Percentiles rank a stretch among this genome's conserved stretches.
These are phyloP conservation scores for Uloborus plumipes DNA, from an alignment of 2,888 invertebrate species.

Conservation along the genomic window DNA sequence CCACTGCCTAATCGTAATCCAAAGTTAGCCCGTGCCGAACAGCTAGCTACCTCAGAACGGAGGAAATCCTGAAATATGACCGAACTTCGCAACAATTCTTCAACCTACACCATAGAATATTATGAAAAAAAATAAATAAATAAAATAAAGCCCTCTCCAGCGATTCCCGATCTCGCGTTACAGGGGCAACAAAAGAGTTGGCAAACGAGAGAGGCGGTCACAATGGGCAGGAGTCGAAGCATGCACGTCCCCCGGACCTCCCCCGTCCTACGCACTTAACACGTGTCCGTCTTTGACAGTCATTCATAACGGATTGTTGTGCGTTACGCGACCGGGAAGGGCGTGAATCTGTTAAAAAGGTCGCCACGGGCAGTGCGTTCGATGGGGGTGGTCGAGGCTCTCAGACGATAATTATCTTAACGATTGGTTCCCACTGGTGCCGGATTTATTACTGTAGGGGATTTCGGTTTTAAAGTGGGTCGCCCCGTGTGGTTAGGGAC, in stretches of 20 bases:
- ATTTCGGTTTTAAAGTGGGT: too few species aligned
- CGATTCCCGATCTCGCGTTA: slow-evolving; percentile 11
- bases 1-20: too few species aligned
- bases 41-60: too few species aligned
- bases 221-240: slow-evolving; percentile 2
- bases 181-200: slow-evolving; percentile 7
- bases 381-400: too few species aligned
- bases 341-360: slow-evolving; percentile 7
- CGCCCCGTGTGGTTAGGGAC: too few species aligned
- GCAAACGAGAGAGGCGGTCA: slow-evolving; percentile 16
- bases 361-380: neutral
- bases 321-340: slow-evolving; percentile 15
- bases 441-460: too few species aligned
- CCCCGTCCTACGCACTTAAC: slow-evolving; percentile 31
- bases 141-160: neutral
- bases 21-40: too few species aligned
- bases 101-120: neutral
- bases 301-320: slow-evolving; percentile 34
- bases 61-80: too few species aligned
- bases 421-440: too few species aligned
- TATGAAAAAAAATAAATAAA: neutral
- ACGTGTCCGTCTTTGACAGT: slow-evolving; percentile 36
- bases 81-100: too few species aligned
- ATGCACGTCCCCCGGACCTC: neutral
- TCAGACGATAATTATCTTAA: too few species aligned